Conservation (phyloP, 1,140 invertebrate species). For the Rhyacophila brunnea region DNA sequence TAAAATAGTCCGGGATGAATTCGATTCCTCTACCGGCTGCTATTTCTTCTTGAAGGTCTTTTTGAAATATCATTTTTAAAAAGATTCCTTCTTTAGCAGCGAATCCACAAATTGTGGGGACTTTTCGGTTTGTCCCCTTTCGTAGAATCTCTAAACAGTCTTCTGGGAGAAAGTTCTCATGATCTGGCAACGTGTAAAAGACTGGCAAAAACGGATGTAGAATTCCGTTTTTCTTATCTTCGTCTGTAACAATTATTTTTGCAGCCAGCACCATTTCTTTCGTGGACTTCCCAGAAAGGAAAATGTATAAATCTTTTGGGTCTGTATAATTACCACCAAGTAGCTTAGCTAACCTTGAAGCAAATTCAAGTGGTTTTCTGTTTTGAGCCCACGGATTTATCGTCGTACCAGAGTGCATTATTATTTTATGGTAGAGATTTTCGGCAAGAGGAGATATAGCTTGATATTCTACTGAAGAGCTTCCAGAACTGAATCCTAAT, state of each 20-base stretch:
- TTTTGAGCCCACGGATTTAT: slow-evolving; percentile 2
- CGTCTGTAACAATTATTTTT: slow-evolving; percentile 30
- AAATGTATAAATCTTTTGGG: slow-evolving; percentile 38
- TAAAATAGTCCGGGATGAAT: slow-evolving; percentile 40
- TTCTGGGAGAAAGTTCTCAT: slow-evolving; percentile 45
- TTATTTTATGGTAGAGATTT: slow-evolving; percentile 12
- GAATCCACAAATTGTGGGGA: slow-evolving; percentile 44
- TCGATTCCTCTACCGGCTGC: slow-evolving; percentile 32
- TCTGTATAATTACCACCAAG: slow-evolving; percentile 9
- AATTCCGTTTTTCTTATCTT: slow-evolving; percentile 38
- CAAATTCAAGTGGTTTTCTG: background rate
- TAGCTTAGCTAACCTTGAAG: background rate
- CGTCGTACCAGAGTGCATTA: slow-evolving; percentile 13
- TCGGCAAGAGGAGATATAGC: slow-evolving; percentile 8
- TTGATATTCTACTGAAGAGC: slow-evolving; percentile 17
- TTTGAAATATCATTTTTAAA: slow-evolving; percentile 29
- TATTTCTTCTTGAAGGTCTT: slow-evolving; percentile 36
- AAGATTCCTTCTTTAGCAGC: slow-evolving; percentile 44
- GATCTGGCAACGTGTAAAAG: slow-evolving; percentile 42
- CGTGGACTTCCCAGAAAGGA: slow-evolving; percentile 39
- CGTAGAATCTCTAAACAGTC: slow-evolving; percentile 40
- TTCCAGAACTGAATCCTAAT: slow-evolving; percentile 37
- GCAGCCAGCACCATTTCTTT: slow-evolving; percentile 42
- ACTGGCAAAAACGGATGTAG: slow-evolving; percentile 47
- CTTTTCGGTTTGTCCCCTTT: slow-evolving; percentile 43